Conservation (phyloP, 2,888 invertebrate genomes). For the Amaurobius ferox region DNA sequence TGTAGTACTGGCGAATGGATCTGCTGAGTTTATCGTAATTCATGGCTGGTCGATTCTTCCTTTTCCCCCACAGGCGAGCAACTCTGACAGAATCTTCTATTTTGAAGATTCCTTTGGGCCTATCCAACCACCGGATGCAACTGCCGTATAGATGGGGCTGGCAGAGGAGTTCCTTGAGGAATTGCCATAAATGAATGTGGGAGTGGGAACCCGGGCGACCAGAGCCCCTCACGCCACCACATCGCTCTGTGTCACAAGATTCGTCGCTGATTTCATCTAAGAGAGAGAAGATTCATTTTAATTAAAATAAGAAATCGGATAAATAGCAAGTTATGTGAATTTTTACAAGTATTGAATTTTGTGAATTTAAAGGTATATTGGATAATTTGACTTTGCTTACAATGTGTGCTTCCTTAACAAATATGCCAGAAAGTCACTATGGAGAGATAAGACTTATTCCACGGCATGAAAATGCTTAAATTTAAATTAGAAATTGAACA, state of each 20-base stretch:
- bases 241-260: conserved; percentile 72
- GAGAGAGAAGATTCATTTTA: too few relatives aligned
- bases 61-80: conserved; percentile 97
- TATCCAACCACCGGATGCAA: conserved; percentile 98
- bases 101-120: conserved; percentile 96
- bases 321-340: too few relatives aligned
- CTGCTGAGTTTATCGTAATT: conserved; percentile 99
- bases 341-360: too few relatives aligned
- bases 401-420: too few relatives aligned
- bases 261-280: conserved; percentile 75
- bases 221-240: conserved; percentile 17
- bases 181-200: conserved; percentile 99
- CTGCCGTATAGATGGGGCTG: conserved; percentile 92
- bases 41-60: conserved; percentile 99
- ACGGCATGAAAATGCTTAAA: too few relatives aligned
- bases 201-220: conserved; percentile 79
- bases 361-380: too few relatives aligned
- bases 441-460: too few relatives aligned
- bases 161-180: conserved; percentile 94
- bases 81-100: conserved; percentile 98
- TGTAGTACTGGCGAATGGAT: conserved; percentile 98
- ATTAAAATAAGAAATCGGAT: too few relatives aligned
- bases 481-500: too few relatives aligned
- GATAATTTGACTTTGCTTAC: too few relatives aligned
- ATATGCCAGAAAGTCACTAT: too few relatives aligned